These are phyloP conservation scores for Trachelus iudaicus DNA, from an alignment of 2,888 invertebrate species.

Conservation along the genomic window DNA sequence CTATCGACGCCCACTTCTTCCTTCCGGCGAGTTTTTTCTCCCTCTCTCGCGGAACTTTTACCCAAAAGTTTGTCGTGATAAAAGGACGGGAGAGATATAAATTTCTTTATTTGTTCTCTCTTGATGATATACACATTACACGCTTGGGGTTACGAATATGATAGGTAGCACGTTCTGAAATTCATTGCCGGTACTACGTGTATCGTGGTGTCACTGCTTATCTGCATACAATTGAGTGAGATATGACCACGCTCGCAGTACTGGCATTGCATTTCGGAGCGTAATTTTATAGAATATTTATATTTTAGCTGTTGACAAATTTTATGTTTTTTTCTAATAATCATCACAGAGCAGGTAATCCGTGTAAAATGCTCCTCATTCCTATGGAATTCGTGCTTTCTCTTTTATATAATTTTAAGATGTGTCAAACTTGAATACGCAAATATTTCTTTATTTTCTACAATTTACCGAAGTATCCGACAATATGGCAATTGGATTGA, in stretches of 20 bases:
- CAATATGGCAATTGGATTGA: not conserved
- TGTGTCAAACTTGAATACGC: not conserved
- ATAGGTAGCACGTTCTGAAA: no score
- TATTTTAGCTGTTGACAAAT: not conserved
- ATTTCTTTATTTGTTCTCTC: not conserved
- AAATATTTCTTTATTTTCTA: not conserved
- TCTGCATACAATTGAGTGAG: no score
- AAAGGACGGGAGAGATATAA: not conserved
- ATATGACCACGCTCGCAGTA: no score
- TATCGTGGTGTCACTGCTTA: no score
- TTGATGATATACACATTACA: not conserved
- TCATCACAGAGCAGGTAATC: not conserved
- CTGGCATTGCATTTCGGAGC: no score
- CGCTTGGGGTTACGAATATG: not conserved
- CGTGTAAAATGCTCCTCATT: not conserved
- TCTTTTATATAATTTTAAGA: not conserved
- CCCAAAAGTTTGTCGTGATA: not conserved
- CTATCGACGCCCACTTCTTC: not conserved
- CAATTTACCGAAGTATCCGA: not conserved
- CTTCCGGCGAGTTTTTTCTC: not conserved
- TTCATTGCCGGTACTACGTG: no score
- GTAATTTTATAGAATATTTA: no score
- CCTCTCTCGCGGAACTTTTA: not conserved
- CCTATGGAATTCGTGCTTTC: not conserved
- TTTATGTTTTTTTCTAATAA: not conserved